Base-by-base conservation (phyloP, 2,113 vertebrate species). In the Xenopus laevis region DNA sequence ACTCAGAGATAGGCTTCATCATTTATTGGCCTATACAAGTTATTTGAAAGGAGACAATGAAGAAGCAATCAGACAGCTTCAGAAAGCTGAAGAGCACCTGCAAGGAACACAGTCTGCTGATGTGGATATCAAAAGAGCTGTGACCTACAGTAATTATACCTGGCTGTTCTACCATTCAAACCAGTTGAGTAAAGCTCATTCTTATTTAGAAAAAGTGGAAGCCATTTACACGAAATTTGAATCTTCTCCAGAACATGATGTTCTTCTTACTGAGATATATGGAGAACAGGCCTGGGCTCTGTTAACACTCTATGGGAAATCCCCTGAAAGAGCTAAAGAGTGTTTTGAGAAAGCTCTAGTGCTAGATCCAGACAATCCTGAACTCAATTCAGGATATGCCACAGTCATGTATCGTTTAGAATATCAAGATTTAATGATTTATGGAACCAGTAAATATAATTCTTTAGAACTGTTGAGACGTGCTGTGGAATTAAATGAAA, bases 81-180 rank as follows among this genome's bases (percentile, higher is more conserved):
- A 82, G 65, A 85, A 85, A 78, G 91, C 91, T 20, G 86, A 91
- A 84, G 80, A 86, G 78, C 65, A 16, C 64, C 23, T 84, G 74
- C 13, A 78, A 18, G 59, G 40, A 21, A 10, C 47, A 6, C 6
- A 86, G 13, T 78, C 83, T 18, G 64, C 75, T 21, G 70, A 85
- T 45, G 70, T 72, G 44, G 67, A 79, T 71, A 81, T 78, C 8
- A 79, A 27, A 79, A 87, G 83, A 71, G 78, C 92, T 45, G 85
- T 92, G 71, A 92, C 86, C 2, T 93, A 91, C 89, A 88, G 87
- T 23, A 92, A 93, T 71, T 90, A 87, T 13, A 89, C 92, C 45
- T 94, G 93, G 91, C 68, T 91, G n/a, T 86, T 86, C 79, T 91
- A 89, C 77, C 74, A 82, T 68, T 85, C 86, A 86, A 57, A 57